Evolutionary conservation across 37 sponge, comb jelly and placozoan species (phyloP), one percentile per base, ranked within the genome.

Genomic region (Diacarnus erythraeanus): DNA sequence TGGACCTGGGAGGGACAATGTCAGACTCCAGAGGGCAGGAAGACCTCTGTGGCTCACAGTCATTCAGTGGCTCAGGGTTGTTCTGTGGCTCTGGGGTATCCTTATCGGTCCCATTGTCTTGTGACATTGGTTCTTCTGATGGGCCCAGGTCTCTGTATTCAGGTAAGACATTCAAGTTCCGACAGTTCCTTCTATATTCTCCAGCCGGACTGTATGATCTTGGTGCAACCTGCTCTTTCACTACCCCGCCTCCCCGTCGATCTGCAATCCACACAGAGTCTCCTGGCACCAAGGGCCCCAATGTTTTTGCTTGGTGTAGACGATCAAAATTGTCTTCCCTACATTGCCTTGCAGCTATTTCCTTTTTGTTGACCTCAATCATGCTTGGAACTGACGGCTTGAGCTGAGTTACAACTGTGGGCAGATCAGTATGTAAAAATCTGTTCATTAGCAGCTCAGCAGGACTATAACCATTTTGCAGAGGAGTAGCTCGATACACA

Each of bases 391-490:
- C 77, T 67, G 70, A 21, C 38, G 80, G 86, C 29, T 40, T 25
- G 44, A 70, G 72, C 36, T 57, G 80, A 0, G 69, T 41, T 72
- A 51, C 3, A 4, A 63, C 39, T 26, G 57, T 70, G 22, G 87
- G 87, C 37, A 86, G 26, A 38, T 42, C 57, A 29, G 87, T 80
- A 44, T 72, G 77, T 31, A 75, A 37, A 56, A 27, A 77, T 31
- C 83, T 42, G 34, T 51, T 38, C 88, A 87, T 87, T 23, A 87
- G 44, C 20, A 87, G 72, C 35, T 87, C 77, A 26, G 77, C 72
- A 30, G 88, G 88, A 69, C 72, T 76, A 58, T 57, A 82, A 58
- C 69, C 78, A 38, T 60, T 75, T 5, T 42, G 43, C 31, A 83
- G 69, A 2, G 90, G 81, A 26, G 86, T 84, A 17, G 64, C 21